Evolutionary conservation across 2,888 invertebrate species (phyloP), one percentile per base, ranked within the genome.

Genomic region (Gymnosoma rotundatum): DNA sequence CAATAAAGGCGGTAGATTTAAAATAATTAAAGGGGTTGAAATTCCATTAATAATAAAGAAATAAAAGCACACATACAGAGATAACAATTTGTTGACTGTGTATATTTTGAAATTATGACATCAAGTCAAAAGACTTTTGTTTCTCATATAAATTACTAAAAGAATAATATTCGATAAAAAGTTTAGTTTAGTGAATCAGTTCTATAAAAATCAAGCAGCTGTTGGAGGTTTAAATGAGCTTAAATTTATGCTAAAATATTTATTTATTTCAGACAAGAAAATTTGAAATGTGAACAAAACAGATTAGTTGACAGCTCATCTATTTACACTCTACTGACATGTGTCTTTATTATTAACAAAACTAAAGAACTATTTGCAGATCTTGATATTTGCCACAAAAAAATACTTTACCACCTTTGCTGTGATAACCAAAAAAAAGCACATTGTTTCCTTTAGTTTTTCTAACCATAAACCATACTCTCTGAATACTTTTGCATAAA

Each of bases 251-350:
- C 70, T 75, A 78, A 84, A 74, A 21, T 52, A 73, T 78, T 67
- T 52, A 52, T 67, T 36, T 67, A 72, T 45, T 75, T 54, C 12
- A 45, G 64, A 45, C 7, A 16, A 52, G 12, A 21, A 48, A 52
- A 61, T 20, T 18, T 75, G 72, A 83, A 73, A 84, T 73, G 83
- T 80, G 80, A 80, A 84, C 78, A 81, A 78, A 84, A 84, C 84
- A 84, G 84, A 84, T 84, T 84, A 84, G 73, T 81, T 84, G 84
- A 84, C 84, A 84, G 84, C 84, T 81, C 84, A 84, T 84, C 81
- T 84, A 81, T 84, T 84, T 84, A 84, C 84, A 84, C 84, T 81
- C 80, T 61, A 70, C 78, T 84, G 84, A 81, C 84, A 84, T 84
- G 84, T 84, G 84, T 81, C 84, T 84, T 69, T 69, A 66, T 63